Evolutionary conservation across 1,140 invertebrate species (phyloP), one percentile per base, ranked within the genome.

Genomic region (Camponotus floridanus): DNA sequence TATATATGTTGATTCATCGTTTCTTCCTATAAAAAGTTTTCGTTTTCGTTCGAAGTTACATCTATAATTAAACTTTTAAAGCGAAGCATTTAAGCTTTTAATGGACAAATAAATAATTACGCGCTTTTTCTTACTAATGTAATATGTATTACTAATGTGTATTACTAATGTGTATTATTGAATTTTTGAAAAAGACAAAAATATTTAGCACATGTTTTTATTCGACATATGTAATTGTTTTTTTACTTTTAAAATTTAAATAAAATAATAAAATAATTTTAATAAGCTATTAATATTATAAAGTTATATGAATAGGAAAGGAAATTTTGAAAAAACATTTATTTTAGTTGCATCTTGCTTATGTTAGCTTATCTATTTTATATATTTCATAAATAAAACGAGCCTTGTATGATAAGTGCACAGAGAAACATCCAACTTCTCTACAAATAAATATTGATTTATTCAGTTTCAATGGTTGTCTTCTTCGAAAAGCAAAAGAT

Each of bases 181-280:
- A 76, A 59, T 62, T 76, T 45, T 64, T 76, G 31, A 59, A 21
- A 73, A 59, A 55, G 55, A 57, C n/a, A 57, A 21, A 21, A 57
- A 36, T 36, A 57, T 71, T 33, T 57, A 31, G 31, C 48, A 36
- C 67, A 39, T 13, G 2, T 57, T 11, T 45, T 3, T 59, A 59
- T 0, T 21, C 55, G 55, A 61, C 15, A 21, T 33, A 76, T n/a
- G n/a, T 33, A 15, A 15, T n/a, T 76, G 26, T 26, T 39, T 5
- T 76, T 31, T 68, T 26, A 45, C 9, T 45, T 2, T 7, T 1
- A 9, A 57, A 73, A 73, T 6, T 18, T 57, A 33, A 71, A 36
- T 79, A 26, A 26, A 26, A 26, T 26, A 26, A 26, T 26, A 26
- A 26, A 26, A 26, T 26, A 26, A 26, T 65, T 39, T 26, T 55